Evolutionary conservation across 2,797 vertebrate species (phyloP).

Genomic region (Chrosomus eos): DNA sequence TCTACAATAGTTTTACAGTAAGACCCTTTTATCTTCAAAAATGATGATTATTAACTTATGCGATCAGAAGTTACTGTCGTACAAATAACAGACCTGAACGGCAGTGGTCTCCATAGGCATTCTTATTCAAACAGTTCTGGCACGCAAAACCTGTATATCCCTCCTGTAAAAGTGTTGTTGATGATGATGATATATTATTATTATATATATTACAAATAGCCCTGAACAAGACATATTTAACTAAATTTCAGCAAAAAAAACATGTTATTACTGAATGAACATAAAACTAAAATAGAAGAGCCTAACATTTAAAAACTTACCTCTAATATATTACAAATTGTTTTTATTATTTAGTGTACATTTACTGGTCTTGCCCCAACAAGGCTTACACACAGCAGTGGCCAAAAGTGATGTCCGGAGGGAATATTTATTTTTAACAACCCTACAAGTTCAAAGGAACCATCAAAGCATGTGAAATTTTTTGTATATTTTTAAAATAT

Average conservation of each 20-base stretch:
- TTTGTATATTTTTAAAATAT: neutral
- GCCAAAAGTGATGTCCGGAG: neutral
- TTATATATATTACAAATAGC: neutral
- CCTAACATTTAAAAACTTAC: neutral
- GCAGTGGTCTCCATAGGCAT: constrained; percentile 83
- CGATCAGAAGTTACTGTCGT: neutral
- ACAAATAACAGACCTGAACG: constrained; percentile 78
- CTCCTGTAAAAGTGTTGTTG: constrained; percentile 63
- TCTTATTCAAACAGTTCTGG: constrained; percentile 83
- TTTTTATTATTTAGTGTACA: neutral
- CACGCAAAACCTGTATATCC: constrained; percentile 85
- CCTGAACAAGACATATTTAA: neutral
- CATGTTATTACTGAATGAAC: neutral
- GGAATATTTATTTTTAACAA: neutral
- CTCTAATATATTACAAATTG: neutral
- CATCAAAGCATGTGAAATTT: too few relatives aligned
- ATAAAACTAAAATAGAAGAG: neutral
- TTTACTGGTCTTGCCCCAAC: neutral
- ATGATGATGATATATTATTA: neutral
- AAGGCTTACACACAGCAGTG: too few relatives aligned
- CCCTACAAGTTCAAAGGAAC: too few relatives aligned
- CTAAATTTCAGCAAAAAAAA: neutral
- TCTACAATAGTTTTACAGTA: constrained; percentile 66
- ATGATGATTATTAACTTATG: neutral
- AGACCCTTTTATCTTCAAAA: neutral